Evolutionary conservation across 2,113 vertebrate genomes (phyloP), one percentile per base, ranked within the genome.

Genomic region (Picathartes gymnocephalus): DNA sequence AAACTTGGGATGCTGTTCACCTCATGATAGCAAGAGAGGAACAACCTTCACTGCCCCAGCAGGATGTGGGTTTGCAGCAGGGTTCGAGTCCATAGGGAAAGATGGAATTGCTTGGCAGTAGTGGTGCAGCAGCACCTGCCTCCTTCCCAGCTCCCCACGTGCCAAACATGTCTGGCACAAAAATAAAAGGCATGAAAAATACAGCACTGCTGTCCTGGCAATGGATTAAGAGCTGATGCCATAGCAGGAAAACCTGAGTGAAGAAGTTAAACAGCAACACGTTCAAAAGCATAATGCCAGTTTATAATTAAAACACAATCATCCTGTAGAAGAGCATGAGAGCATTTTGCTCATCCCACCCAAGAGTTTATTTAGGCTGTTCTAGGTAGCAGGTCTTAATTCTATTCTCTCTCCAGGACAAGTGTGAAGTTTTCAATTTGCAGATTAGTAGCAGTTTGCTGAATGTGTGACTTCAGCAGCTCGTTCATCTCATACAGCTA

Each of bases 381-480:
- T 91, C 44, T 66, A 79, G 28, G 66, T 42, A 91, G 35, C 50
- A 87, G 42, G 33, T 85, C 69, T 87, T 71, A 77, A 78, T 93
- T 73, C 66, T 17, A 35, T 54, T 69, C 61, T 81, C 53, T 64
- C 66, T 85, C 48, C 51, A 70, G 31, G n/a, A 61, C n/a, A 93
- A 48, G 56, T 86, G 89, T 83, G 51, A 95, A 82, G 42, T 91
- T 96, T 94, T 57, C 89, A 82, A 88, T 96, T 95, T 92, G 40
- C 79, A 88, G 88, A 82, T 88, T 88, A 76, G 92, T 78, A 84
- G 51, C 92, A 93, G 73, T 88, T 93, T 93, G 71, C 65, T 79
- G 54, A 91, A 90, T 48, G 71, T 77, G 79, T 66, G 88, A 92
- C 50, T 91, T 81, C 3, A 8, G 65, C 74, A 74, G 58, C 44